Conservation (phyloP, 2,888 invertebrate species). For the Malachius bipustulatus region DNA sequence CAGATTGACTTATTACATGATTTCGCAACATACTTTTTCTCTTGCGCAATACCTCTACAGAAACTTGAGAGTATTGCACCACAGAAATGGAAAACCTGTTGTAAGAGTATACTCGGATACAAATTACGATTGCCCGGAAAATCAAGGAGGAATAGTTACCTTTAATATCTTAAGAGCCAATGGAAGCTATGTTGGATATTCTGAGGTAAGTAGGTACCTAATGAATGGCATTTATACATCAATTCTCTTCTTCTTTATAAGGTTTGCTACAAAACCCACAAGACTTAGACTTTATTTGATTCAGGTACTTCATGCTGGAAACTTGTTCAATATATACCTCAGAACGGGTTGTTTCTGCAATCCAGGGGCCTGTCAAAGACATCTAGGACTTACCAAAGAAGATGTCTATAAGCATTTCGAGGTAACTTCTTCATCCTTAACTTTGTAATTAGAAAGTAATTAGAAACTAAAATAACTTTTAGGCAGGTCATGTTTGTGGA, state of each 20-base stretch:
- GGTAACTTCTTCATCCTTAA: constrained; percentile 37
- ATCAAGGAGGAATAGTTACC: constrained; percentile 78
- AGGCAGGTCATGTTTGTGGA: constrained; percentile 83
- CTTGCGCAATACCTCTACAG: constrained; percentile 63
- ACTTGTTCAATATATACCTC: constrained; percentile 71
- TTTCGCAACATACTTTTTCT: constrained; percentile 62
- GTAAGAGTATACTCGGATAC: constrained; percentile 63
- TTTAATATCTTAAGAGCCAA: constrained; percentile 74
- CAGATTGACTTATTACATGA: constrained; percentile 51
- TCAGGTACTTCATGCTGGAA: constrained; percentile 79
- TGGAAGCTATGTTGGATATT: constrained; percentile 75
- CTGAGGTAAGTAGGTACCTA: constrained; percentile 63
- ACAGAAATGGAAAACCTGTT: constrained; percentile 60
- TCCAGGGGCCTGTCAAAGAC: constrained; percentile 83
- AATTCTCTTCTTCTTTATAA: constrained; percentile 5
- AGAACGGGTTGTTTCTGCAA: constrained; percentile 96
- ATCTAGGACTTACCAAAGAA: constrained; percentile 54
- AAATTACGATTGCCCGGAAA: constrained; percentile 45
- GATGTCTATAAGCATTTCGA: constrained; percentile 67
- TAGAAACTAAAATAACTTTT: no score
- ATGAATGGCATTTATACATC: no score
- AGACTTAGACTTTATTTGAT: constrained; percentile 19
- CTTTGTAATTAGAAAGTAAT: no score
- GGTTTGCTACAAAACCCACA: constrained; percentile 3
- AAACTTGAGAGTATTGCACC: constrained; percentile 49